Conservation (phyloP, 2,888 invertebrate genomes). For the Incurvaria masculella region DNA sequence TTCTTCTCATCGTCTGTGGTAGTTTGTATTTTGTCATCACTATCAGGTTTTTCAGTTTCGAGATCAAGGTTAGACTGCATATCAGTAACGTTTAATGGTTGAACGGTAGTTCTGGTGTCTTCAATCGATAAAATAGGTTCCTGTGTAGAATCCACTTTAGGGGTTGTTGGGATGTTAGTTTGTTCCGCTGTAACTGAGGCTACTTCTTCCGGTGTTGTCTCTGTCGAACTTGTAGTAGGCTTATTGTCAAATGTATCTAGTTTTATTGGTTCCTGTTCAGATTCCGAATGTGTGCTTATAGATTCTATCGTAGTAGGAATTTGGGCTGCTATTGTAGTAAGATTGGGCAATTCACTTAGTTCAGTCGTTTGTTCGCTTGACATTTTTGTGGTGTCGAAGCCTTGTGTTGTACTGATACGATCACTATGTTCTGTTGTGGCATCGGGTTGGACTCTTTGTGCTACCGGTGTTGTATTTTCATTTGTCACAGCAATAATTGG, state of each 20-base stretch:
- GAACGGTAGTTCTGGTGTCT: too few species aligned
- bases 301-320: constrained; percentile 2
- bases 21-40: constrained; percentile 5
- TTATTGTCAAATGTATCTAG: constrained; percentile 2
- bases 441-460: neutral
- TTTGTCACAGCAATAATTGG: neutral
- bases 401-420: too few species aligned
- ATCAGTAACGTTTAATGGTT: too few species aligned
- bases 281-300: constrained; percentile 3
- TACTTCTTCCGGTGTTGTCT: constrained; percentile 1
- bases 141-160: too few species aligned
- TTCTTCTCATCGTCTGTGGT: constrained; percentile 28
- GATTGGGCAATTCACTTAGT: neutral
- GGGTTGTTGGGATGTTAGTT: too few species aligned
- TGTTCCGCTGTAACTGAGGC: constrained; percentile 12
- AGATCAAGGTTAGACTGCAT: too few species aligned
- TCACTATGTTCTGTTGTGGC: too few species aligned
- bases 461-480: too few species aligned
- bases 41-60: constrained; percentile 3
- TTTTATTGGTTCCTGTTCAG: neutral
- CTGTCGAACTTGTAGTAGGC: constrained; percentile 2
- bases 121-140: too few species aligned
- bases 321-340: neutral
- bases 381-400: neutral
- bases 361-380: neutral